Evolutionary conservation across 2,888 invertebrate species (phyloP).

Genomic region (Andricus curvator): DNA sequence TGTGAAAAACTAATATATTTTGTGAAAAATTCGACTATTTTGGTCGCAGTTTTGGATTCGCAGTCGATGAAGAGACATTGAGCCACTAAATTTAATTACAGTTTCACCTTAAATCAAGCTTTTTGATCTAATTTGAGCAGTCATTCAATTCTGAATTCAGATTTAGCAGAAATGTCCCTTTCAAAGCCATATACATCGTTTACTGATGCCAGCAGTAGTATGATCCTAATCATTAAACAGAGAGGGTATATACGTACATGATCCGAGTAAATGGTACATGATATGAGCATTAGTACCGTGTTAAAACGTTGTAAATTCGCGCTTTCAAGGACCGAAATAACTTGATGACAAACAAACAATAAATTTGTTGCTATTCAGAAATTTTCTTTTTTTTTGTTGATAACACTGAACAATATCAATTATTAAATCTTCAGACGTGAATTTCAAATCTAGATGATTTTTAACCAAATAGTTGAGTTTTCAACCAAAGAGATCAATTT

Average conservation of each 20-base stretch:
- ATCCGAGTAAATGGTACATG: slow-evolving; percentile 12
- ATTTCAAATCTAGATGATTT: too few species aligned
- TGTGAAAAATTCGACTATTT: too few species aligned
- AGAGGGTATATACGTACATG: not conserved
- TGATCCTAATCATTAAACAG: slow-evolving; percentile 25
- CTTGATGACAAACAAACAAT: too few species aligned
- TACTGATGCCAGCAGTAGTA: slow-evolving; percentile 1
- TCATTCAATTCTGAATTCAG: not conserved
- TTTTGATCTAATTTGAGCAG: not conserved
- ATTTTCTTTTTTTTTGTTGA: too few species aligned
- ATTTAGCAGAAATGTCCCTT: not conserved
- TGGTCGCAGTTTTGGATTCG: too few species aligned
- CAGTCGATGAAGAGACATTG: too few species aligned
- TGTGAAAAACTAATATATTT: too few species aligned
- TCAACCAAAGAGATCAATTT: too few species aligned
- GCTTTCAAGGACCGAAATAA: not conserved
- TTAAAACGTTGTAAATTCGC: not conserved
- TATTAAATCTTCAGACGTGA: too few species aligned
- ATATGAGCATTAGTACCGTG: slow-evolving; percentile 25
- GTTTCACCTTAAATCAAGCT: not conserved
- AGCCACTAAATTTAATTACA: not conserved
- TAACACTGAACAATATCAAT: too few species aligned
- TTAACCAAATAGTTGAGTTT: too few species aligned
- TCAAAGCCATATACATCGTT: not conserved
- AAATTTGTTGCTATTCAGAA: too few species aligned